Conservation (phyloP, 2,888 invertebrate species). For the Hirtodrosophila cameraria region DNA sequence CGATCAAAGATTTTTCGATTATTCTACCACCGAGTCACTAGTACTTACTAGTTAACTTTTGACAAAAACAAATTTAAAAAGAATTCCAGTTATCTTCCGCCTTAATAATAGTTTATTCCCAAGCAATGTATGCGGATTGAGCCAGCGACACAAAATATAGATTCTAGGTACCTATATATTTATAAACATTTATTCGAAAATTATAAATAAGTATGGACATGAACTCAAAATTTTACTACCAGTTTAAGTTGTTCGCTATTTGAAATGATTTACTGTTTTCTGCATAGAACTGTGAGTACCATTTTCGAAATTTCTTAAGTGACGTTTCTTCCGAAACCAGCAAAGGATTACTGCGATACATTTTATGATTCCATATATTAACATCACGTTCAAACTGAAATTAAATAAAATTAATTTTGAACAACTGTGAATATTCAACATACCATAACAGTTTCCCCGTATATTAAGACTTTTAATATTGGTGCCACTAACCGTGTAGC, state of each 20-base stretch:
- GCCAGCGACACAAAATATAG: too few relatives aligned
- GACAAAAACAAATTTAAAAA: too few relatives aligned
- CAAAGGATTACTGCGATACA: constrained; percentile 88
- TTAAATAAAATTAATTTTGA: not conserved
- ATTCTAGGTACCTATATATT: too few relatives aligned
- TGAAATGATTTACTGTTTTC: constrained; percentile 86
- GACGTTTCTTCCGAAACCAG: constrained; percentile 90
- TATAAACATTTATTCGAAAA: too few relatives aligned
- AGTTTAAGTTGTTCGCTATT: not conserved
- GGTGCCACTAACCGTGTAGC: constrained; percentile 87
- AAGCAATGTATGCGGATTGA: too few relatives aligned
- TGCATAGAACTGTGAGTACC: constrained; percentile 95
- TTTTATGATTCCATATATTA: constrained; percentile 94
- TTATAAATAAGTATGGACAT: too few relatives aligned
- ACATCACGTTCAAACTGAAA: constrained; percentile 93
- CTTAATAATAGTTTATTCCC: too few relatives aligned
- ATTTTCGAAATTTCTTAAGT: constrained; percentile 89
- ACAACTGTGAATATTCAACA: constrained; percentile 36
- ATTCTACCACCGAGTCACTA: too few relatives aligned
- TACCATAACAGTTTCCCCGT: constrained; percentile 89
- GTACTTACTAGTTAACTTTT: too few relatives aligned
- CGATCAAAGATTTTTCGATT: too few relatives aligned
- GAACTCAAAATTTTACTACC: constrained; percentile 5
- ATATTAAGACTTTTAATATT: constrained; percentile 87
- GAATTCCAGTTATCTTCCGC: too few relatives aligned